These are phyloP conservation scores for Triplophysa tibetana DNA, from an alignment of 2,113 vertebrate species.

Conservation along the genomic window DNA sequence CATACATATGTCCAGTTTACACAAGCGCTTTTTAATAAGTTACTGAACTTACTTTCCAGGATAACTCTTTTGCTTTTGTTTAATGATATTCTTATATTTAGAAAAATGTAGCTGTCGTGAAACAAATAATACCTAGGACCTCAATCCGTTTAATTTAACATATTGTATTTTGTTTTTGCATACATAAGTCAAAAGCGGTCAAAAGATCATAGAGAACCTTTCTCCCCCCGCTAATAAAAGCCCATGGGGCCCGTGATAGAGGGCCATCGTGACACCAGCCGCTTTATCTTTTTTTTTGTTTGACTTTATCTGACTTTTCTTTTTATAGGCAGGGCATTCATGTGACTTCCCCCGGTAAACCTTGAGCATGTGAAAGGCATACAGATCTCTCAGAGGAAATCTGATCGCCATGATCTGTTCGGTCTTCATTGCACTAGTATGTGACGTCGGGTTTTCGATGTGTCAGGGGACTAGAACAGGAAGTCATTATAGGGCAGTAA, in stretches of 20 bases:
- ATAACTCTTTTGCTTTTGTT: too few species aligned
- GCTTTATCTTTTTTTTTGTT: constrained; percentile 50
- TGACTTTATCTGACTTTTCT: constrained; percentile 69
- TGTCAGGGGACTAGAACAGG: constrained; percentile 55
- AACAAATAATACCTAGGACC: not conserved
- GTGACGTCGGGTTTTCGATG: constrained; percentile 51
- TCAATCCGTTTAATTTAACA: not conserved
- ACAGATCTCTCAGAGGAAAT: constrained; percentile 54
- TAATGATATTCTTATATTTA: not conserved
- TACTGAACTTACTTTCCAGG: not conserved
- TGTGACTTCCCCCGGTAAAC: constrained; percentile 66
- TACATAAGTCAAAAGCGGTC: constrained; percentile 33
- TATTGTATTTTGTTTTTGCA: constrained; percentile 38
- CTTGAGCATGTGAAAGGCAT: constrained; percentile 70
- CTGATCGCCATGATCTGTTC: constrained; percentile 48
- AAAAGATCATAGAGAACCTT: constrained; percentile 57
- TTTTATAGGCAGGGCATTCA: constrained; percentile 64
- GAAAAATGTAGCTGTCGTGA: too few species aligned
- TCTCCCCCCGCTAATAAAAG: constrained; percentile 58
- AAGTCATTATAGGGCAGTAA: constrained; percentile 60
- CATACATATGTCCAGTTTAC: not conserved
- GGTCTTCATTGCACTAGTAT: not conserved
- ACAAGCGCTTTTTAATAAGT: not conserved
- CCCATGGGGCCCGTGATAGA: constrained; percentile 63
- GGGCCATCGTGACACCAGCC: constrained; percentile 72